Conservation (phyloP, 2,113 vertebrate genomes). For the Suricata suricatta region DNA sequence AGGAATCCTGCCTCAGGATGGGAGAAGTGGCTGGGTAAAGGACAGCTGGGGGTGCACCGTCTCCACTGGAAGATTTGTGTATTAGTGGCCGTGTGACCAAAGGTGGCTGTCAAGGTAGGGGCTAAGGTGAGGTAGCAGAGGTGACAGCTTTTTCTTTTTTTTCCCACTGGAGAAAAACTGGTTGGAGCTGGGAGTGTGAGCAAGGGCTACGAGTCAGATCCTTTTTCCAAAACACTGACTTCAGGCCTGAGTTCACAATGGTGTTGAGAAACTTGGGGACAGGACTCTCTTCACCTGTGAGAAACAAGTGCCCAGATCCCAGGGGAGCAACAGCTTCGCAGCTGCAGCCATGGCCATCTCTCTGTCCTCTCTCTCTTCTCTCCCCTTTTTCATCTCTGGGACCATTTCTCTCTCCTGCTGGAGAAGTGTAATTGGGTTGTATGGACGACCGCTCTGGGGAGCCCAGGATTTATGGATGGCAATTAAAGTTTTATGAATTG, state of each 20-base stretch:
- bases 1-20: not conserved
- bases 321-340: not conserved
- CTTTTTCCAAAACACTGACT: not conserved
- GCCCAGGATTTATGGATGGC: constrained; percentile 89
- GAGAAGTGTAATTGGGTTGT: constrained; percentile 71
- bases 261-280: not conserved
- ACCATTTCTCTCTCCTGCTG: constrained; percentile 46
- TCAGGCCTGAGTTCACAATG: not conserved
- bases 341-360: not conserved
- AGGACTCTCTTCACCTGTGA: not conserved
- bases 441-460: constrained; percentile 77
- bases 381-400: constrained; percentile 45
- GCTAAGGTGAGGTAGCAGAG: not conserved
- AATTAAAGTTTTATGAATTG: constrained; percentile 96
- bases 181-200: not conserved
- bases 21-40: not conserved
- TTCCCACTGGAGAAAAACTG: not conserved
- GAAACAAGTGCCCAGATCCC: not conserved
- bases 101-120: not conserved
- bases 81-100: not conserved
- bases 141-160: not conserved
- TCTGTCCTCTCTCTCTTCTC: not conserved
- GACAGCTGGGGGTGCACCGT: not conserved
- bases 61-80: not conserved
- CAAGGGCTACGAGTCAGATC: not conserved